Percentiles rank a stretch among this genome's conserved stretches.
Conservation (phyloP, 2,888 invertebrate genomes). For the Microctonus hyperodae region DNA sequence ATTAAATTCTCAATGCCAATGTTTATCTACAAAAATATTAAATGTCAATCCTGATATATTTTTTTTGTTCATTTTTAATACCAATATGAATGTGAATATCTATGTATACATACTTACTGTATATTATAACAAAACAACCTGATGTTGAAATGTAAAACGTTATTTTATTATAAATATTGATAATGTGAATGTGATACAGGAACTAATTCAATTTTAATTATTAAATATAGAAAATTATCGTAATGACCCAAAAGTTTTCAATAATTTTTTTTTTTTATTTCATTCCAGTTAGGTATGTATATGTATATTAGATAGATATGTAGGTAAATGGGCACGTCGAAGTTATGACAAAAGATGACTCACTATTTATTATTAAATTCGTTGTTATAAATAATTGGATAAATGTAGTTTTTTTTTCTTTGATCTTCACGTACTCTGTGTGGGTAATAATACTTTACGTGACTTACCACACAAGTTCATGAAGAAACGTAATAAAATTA, state of each 20-base stretch:
- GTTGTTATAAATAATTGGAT: too few species aligned
- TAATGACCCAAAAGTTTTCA: too few species aligned
- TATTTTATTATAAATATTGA: too few species aligned
- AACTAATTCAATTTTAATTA: background rate
- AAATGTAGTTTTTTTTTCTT: background rate
- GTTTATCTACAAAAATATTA: background rate
- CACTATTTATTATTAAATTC: background rate
- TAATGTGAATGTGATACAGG: background rate
- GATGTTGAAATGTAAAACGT: too few species aligned
- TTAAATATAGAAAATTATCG: background rate
- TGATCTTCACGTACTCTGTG: background rate
- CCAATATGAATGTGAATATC: background rate
- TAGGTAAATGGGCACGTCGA: background rate
- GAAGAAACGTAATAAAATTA: constrained; percentile 44
- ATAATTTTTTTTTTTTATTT: background rate
- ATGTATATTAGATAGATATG: background rate
- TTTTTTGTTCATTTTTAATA: background rate
- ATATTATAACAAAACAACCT: background rate
- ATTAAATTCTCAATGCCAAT: background rate
- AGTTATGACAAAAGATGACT: background rate
- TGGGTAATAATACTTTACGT: background rate
- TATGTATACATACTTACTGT: background rate
- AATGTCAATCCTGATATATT: background rate
- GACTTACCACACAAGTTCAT: constrained; percentile 38
- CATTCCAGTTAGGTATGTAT: background rate